Base-by-base conservation (phyloP, 2,888 invertebrate genomes). In the Synergus umbraculus region DNA sequence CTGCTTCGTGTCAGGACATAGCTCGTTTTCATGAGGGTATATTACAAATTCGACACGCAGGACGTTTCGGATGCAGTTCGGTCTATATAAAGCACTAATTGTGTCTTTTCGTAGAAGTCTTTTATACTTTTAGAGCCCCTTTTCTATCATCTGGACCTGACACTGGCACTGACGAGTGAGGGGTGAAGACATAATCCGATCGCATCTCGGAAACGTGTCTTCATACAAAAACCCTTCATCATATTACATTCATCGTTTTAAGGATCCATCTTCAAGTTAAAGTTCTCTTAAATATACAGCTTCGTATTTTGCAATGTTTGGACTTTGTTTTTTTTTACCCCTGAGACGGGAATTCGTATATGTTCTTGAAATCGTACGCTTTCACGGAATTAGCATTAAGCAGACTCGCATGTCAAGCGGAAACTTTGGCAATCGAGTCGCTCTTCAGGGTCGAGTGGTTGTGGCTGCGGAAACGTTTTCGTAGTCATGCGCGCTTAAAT, bases 1-100 rank as follows among this genome's bases (percentile, higher is more conserved):
- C 84, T 83, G 84, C 80, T 83, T 85, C 87, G 84, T 87, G 88
- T 87, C 88, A 85, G 84, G 86, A 87, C 83, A 12, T 73, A 37
- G 29, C 49, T 37, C 22, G 22, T 67, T 67, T 67, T 46, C 67
- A 46, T 37, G 12, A 43, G 10, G 18, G 9, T 18, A 44, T 44
- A 66, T 66, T 66, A 44, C 66, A 43, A 41, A 65, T 58, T 58
- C 18, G 60, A 63, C 29, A 29, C 60, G 60, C 60, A 60, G 18
- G 22, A 29, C 9, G 18, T 63, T 63, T 63, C 12, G 60, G 22
- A 22, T 29, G 22, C 5, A 54, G 49, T 54, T 12, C 12, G 3
- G 49, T 54, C n/a, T 54, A 15, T 15, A 54, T 54, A 44, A 44
- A 44, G 44, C 9, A 44, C 9, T 58, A 58, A 58, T 58, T 58